A percentile compares a stretch with the other conserved stretches of the same genome.
phyloP scores from a whole-genome alignment of 2,888 invertebrate species.

The Polyommatus icarus region DNA sequence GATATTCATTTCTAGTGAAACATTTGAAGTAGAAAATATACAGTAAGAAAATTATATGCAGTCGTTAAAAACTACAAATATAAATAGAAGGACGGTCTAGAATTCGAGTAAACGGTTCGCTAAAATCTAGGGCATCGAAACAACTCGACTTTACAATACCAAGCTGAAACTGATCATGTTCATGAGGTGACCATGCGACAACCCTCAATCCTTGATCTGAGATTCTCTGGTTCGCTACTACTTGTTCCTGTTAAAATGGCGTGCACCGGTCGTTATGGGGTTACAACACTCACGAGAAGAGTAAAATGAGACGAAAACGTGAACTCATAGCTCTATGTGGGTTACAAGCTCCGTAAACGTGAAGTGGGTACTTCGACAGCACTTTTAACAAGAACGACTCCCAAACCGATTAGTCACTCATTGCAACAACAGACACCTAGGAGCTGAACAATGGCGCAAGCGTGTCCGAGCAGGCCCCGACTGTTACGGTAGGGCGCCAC shows the following conservation, averaged over 20 bases:
- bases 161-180: slow-evolving; percentile 20
- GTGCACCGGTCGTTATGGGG: slow-evolving; percentile 21
- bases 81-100: not conserved
- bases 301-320: slow-evolving; percentile 22
- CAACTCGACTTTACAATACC: slow-evolving; percentile 16
- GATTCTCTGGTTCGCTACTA: slow-evolving; percentile 13
- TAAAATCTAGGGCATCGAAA: slow-evolving; percentile 26
- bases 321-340: slow-evolving; percentile 16
- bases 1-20: not conserved
- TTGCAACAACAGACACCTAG: slow-evolving; percentile 32
- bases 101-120: not conserved
- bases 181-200: slow-evolving; percentile 28
- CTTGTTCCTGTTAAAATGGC: slow-evolving; percentile 28
- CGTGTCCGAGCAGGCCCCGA: slow-evolving; percentile 32
- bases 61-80: not conserved
- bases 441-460: slow-evolving; percentile 33
- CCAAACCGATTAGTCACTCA: slow-evolving; percentile 35
- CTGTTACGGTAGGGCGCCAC: slow-evolving; percentile 24
- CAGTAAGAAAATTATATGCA: slow-evolving; percentile 14
- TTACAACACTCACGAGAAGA: slow-evolving; percentile 20
- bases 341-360: slow-evolving; percentile 31
- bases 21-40: not conserved
- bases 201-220: slow-evolving; percentile 27
- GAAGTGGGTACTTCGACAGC: slow-evolving; percentile 31
- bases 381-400: slow-evolving; percentile 32